Percentiles rank a stretch among this genome's conserved stretches.
Evolutionary conservation across 1,140 invertebrate species (phyloP).

Genomic region (Eufriesea mexicana): DNA sequence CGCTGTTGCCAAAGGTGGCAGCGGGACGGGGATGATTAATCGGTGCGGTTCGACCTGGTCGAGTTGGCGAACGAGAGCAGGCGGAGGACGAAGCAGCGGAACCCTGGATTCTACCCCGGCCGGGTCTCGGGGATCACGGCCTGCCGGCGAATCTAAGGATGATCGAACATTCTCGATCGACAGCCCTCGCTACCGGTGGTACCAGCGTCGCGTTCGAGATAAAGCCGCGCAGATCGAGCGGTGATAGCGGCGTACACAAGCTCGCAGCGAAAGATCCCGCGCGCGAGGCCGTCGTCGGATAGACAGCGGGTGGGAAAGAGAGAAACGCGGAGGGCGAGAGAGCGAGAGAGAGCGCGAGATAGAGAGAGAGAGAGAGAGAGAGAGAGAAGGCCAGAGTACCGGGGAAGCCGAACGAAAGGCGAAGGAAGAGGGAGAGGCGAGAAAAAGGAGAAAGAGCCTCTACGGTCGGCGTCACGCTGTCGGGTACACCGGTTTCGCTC

Average conservation of each 20-base stretch:
- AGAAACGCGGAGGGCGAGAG: background rate
- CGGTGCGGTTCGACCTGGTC: background rate
- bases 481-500: slow-evolving; percentile 81
- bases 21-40: slow-evolving; percentile 12
- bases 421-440: slow-evolving; percentile 55
- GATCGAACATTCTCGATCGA: slow-evolving; percentile 53
- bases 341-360: background rate
- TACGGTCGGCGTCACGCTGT: slow-evolving; percentile 80
- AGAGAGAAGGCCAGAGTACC: slow-evolving; percentile 24
- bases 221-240: slow-evolving; percentile 66
- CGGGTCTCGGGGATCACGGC: background rate
- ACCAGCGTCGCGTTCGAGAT: slow-evolving; percentile 55
- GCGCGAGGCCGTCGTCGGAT: slow-evolving; percentile 11
- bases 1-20: too few relatives aligned
- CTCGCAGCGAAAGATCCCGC: slow-evolving; percentile 35
- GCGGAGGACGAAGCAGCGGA: background rate
- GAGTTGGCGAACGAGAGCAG: too few relatives aligned
- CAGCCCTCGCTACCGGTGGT: slow-evolving; percentile 62
- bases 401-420: slow-evolving; percentile 46
- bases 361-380: slow-evolving; percentile 10
- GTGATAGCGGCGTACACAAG: slow-evolving; percentile 61
- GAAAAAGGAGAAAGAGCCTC: slow-evolving; percentile 67
- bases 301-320: background rate
- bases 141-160: slow-evolving; percentile 31
- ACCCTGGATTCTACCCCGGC: background rate